These are phyloP conservation scores for Pecten maximus DNA, from an alignment of 2,888 invertebrate species.

Conservation along the genomic window DNA sequence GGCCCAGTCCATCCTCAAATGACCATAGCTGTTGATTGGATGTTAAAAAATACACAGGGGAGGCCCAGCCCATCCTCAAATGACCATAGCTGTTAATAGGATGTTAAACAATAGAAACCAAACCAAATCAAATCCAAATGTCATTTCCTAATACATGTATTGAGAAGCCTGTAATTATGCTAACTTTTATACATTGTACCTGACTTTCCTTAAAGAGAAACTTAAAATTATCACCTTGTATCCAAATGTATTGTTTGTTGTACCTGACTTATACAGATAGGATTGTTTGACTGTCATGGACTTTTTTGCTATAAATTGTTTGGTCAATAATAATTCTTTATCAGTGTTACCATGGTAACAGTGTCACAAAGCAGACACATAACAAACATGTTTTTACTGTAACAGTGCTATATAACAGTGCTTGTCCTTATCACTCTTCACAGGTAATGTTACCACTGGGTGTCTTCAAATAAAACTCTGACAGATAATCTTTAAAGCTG, in stretches of 20 bases:
- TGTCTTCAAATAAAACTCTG: neutral
- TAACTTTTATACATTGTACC: too few relatives aligned
- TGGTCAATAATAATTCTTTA: neutral
- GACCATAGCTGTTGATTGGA: too few relatives aligned
- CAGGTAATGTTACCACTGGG: neutral
- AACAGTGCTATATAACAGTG: neutral
- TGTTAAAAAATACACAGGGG: too few relatives aligned
- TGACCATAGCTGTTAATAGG: too few relatives aligned
- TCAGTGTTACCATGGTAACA: constrained; percentile 9
- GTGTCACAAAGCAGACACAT: neutral
- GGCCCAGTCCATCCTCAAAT: too few relatives aligned
- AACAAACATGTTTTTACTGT: neutral
- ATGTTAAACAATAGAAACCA: too few relatives aligned
- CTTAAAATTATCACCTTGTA: too few relatives aligned
- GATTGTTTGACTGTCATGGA: neutral
- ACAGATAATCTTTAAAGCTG: neutral
- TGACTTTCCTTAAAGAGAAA: too few relatives aligned
- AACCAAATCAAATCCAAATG: too few relatives aligned
- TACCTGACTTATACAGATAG: neutral
- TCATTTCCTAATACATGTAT: too few relatives aligned
- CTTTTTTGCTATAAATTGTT: neutral
- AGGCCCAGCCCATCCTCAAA: too few relatives aligned
- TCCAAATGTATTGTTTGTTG: neutral
- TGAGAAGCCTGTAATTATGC: too few relatives aligned
- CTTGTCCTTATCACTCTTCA: neutral